Percentiles rank a stretch among this genome's conserved stretches.
These are phyloP conservation scores for Rotaria socialis DNA, from an alignment of 2,888 invertebrate genomes.

Conservation along the genomic window DNA sequence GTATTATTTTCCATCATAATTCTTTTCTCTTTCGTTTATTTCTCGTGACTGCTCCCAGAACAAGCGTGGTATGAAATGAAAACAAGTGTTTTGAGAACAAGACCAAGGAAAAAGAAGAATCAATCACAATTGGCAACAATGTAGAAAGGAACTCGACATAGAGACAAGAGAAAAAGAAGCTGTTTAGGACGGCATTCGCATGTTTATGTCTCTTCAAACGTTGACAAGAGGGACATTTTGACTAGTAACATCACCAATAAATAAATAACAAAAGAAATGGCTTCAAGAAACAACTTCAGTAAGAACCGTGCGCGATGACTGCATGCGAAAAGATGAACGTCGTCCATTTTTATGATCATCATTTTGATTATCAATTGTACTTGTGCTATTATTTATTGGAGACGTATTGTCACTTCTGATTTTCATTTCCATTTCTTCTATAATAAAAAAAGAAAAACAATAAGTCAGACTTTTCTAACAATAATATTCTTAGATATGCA, in stretches of 20 bases:
- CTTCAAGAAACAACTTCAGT: constrained; percentile 12
- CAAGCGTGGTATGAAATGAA: constrained; percentile 19
- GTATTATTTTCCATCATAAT: background rate
- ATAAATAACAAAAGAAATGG: background rate
- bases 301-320: constrained; percentile 9
- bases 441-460: background rate
- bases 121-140: constrained; percentile 28
- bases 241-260: constrained; percentile 27
- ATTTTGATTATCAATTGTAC: constrained; percentile 33
- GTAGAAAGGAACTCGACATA: constrained; percentile 8
- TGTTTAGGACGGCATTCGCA: background rate
- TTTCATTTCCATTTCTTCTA: constrained; percentile 36
- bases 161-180: background rate
- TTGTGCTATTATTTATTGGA: constrained; percentile 33
- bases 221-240: constrained; percentile 4
- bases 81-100: constrained; percentile 13
- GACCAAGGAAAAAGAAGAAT: background rate
- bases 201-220: background rate
- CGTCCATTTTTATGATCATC: background rate
- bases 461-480: background rate
- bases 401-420: constrained; percentile 21
- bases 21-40: constrained; percentile 1
- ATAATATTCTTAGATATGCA: background rate
- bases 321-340: background rate
- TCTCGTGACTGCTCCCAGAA: background rate